phyloP scores from a whole-genome alignment of 35 echinoderm and acorn worm species.

The Ptychodera flava region DNA sequence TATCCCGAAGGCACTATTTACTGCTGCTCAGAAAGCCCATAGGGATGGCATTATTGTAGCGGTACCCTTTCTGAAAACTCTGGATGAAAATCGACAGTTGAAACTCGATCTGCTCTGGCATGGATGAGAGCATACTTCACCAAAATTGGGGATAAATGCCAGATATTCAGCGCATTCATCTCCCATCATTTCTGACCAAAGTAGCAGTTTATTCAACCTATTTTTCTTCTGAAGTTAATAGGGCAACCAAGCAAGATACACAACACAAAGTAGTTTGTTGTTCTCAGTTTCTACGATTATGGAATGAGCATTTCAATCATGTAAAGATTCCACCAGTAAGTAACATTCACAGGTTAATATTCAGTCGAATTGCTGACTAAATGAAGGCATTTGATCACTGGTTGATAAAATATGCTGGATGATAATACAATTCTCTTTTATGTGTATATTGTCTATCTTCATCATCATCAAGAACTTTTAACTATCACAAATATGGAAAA shows the following conservation, averaged over 20 bases:
- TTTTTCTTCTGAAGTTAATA: neutral
- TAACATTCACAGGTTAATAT: slow-evolving; percentile 18
- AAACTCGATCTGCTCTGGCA: too few relatives aligned
- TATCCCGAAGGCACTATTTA: too few relatives aligned
- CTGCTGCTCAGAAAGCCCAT: too few relatives aligned
- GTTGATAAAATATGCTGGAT: neutral
- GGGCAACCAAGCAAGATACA: slow-evolving; percentile 2
- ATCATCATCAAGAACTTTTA: too few relatives aligned
- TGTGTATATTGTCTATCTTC: too few relatives aligned
- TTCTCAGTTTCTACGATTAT: slow-evolving; percentile 5
- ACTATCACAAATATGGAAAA: too few relatives aligned
- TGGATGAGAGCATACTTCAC: slow-evolving; percentile 15
- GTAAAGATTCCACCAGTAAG: too few relatives aligned
- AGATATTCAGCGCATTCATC: slow-evolving; percentile 18
- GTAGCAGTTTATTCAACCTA: slow-evolving; percentile 3
- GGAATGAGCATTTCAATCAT: too few relatives aligned
- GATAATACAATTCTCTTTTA: neutral
- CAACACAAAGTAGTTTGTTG: slow-evolving; percentile 3
- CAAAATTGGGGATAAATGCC: slow-evolving; percentile 31
- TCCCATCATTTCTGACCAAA: slow-evolving; percentile 29
- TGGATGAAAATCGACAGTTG: too few relatives aligned
- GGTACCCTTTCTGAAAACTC: too few relatives aligned
- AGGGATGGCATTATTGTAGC: too few relatives aligned
- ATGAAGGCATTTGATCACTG: slow-evolving; percentile 21
- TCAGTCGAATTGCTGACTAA: too few relatives aligned